Evolutionary conservation across 2,113 vertebrate genomes (phyloP), one percentile per base, ranked within the genome.

Genomic region (Cavia aperea): DNA sequence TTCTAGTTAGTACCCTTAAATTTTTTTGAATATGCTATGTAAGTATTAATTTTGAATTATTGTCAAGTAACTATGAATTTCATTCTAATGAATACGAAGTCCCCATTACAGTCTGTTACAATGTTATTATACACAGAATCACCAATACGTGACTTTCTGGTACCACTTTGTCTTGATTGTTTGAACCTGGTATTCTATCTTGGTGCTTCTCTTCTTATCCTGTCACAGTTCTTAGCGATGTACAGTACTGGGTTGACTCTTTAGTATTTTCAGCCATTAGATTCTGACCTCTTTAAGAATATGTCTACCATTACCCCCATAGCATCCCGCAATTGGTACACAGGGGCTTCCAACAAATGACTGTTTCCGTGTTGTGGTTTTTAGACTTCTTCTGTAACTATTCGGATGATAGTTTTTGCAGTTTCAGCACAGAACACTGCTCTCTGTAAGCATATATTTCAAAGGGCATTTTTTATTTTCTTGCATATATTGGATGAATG

Each of bases 221-320:
- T 5, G 0, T 8, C 26, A 11, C 23, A 11, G 8, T 49, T 70
- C 7, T 81, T 16, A 16, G 54, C 4, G 0, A 7, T 26, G 24
- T 0, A 1, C 2, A 8, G 65, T 39, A 4, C 10, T 65, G 63
- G 46, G 2, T 39, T 65, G 60, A 18, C 60, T 43, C 36, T 36
- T 23, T 46, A 39, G 43, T 49, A 29, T 46, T 56, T 77, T 81
- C 77, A n/a, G 21, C 36, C 51, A 23, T 56, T 49, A 26, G 51
- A 49, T 29, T n/a, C 23, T 86, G 39, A 72, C 6, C 16, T 70
- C 58, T 31, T 54, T 24, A 36, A 46, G 66, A 83, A 49, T 54
- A n/a, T 51, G 51, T 12, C 5, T 33, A 1, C 18, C 4, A 0
- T 16, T n/a, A 49, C 21, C 24, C 7, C 33, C 31, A 4, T 4